Percentiles rank a stretch among this genome's conserved stretches.
phyloP scores from a whole-genome alignment of 23 tunicate species.

The Styela plicata region DNA sequence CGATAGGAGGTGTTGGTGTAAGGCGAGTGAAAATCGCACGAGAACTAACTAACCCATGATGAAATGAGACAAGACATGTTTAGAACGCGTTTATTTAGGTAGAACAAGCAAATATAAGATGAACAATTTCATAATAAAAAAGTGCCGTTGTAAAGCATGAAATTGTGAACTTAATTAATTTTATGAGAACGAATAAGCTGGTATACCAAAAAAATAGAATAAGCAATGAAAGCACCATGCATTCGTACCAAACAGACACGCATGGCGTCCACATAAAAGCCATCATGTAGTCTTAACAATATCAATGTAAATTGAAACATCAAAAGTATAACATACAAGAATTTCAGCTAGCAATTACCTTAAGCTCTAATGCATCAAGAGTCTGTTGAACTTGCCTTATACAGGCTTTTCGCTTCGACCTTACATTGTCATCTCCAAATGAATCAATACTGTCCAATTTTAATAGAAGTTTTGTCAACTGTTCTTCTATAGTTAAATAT shows the following conservation, averaged over 20 bases:
- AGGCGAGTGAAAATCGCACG: too few species aligned
- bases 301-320: not conserved
- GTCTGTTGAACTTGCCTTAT: slow-evolving; percentile 74
- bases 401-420: slow-evolving; percentile 60
- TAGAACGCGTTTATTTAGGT: not conserved
- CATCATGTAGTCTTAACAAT: too few species aligned
- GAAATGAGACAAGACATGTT: too few species aligned
- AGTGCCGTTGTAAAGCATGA: not conserved
- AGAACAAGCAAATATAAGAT: not conserved
- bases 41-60: too few species aligned
- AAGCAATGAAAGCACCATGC: too few species aligned
- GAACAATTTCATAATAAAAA: not conserved
- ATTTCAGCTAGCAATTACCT: slow-evolving; percentile 25
- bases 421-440: slow-evolving; percentile 46
- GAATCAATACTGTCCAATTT: slow-evolving; percentile 68
- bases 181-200: too few species aligned
- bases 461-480: slow-evolving; percentile 42
- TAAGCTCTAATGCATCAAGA: slow-evolving; percentile 64
- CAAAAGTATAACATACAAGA: not conserved
- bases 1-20: too few species aligned
- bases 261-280: too few species aligned
- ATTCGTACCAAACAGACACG: too few species aligned
- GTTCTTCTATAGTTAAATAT: slow-evolving; percentile 52
- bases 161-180: not conserved
- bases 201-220: too few species aligned